Conservation (phyloP, 1,140 invertebrate species). For the Monomorium pharaonis region DNA sequence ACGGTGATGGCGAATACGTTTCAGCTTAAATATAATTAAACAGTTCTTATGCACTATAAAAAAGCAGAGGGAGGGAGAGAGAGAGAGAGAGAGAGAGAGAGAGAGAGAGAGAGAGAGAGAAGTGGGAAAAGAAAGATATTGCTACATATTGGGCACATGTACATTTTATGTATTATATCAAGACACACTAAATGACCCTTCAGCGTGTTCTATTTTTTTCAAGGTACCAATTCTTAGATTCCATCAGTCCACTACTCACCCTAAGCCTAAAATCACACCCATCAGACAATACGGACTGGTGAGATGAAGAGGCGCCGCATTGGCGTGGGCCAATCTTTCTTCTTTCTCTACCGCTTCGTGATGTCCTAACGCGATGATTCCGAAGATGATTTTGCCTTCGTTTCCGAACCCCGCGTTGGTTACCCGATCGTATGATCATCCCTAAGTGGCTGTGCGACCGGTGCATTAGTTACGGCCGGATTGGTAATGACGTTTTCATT, state of each 20-base stretch:
- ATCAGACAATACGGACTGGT: neutral
- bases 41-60: neutral
- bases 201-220: neutral
- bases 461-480: slow-evolving; percentile 72
- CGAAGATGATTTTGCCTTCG: neutral
- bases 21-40: slow-evolving; percentile 2
- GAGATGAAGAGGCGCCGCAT: slow-evolving; percentile 49
- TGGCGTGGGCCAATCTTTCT: slow-evolving; percentile 47
- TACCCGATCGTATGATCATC: slow-evolving; percentile 61
- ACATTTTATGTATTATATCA: neutral
- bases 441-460: slow-evolving; percentile 73
- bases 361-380: slow-evolving; percentile 16
- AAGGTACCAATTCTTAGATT: neutral
- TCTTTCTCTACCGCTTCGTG: neutral
- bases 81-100: neutral
- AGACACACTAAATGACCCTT: neutral
- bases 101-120: neutral
- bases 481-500: slow-evolving; percentile 78
- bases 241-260: neutral
- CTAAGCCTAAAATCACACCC: slow-evolving; percentile 42
- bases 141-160: neutral
- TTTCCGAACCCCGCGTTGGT: neutral
- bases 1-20: neutral
- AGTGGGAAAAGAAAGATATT: neutral
- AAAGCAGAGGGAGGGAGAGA: neutral